Conservation (phyloP, 2,113 vertebrate genomes). For the Lonchura striata region DNA sequence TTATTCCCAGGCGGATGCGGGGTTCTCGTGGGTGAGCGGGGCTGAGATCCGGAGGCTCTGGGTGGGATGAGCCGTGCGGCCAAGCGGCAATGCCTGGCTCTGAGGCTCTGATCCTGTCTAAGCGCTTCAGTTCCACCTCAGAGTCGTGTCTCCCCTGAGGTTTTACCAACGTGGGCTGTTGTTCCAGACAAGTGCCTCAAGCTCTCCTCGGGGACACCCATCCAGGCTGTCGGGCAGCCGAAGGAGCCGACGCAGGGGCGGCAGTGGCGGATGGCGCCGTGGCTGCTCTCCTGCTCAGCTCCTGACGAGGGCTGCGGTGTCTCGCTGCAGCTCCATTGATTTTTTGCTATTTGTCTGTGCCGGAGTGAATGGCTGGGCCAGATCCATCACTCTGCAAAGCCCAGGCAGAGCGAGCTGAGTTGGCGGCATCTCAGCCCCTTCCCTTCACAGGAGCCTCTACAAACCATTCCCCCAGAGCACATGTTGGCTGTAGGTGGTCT, state of each 20-base stretch:
- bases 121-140: not conserved
- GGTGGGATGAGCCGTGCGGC: not conserved
- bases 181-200: not conserved
- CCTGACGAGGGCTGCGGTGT: not conserved
- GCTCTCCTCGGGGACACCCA: fast-evolving
- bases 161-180: not conserved
- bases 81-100: not conserved
- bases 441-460: not conserved
- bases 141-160: not conserved
- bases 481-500: not conserved
- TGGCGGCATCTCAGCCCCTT: not conserved
- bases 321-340: slow-evolving; percentile 7
- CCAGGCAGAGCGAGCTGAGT: not conserved
- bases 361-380: not conserved
- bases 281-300: not conserved
- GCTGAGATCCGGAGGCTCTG: not conserved
- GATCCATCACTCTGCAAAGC: not conserved
- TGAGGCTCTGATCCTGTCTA: not conserved
- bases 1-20: not conserved
- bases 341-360: not conserved
- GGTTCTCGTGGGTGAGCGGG: not conserved
- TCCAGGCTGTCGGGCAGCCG: fast-evolving
- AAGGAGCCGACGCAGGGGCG: not conserved
- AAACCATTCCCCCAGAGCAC: fast-evolving
- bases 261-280: not conserved